Evolutionary conservation across 1,140 invertebrate species (phyloP), one percentile per base, ranked within the genome.

Genomic region (Drosophila lowei): DNA sequence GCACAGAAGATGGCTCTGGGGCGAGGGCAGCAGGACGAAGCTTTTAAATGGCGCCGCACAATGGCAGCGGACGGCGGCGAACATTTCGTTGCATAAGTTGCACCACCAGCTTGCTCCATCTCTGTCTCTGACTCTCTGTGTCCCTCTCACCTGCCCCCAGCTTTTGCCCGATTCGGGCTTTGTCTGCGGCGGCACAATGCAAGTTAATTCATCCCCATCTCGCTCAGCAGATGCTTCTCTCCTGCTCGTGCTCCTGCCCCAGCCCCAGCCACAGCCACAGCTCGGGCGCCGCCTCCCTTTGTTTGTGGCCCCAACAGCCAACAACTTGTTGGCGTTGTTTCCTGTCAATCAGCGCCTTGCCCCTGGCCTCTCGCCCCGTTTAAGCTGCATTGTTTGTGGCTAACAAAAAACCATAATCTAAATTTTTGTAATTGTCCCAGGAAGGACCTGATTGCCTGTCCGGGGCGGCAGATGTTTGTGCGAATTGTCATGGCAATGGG

Each of bases 31-130:
- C 43, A 71, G 41, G 53, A 62, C 42, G 56, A 47, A 48, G 21
- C 55, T 52, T 67, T 67, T 79, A 76, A 76, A 57, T 49, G 72
- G 23, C 54, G 49, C 46, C 53, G 18, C 59, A 79, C 76, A 78
- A 72, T 63, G 50, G 49, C 41, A 57, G 46, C 56, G 56, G 23
- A 72, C 43, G 56, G 8, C 16, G 55, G 42, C 44, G 46, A 79
- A 67, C 62, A 76, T 72, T 76, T 63, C 49, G 67, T 71, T 77
- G 80, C 80, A 79, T 85, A 79, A 79, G 77, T 64, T 72, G 65
- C 16, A 38, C 48, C n/a, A 50, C 16, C 7, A 61, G 68, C 59
- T 50, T 28, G 18, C 7, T 28, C 49, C 16, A 30, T 34, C 18
- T 15, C 72, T 11, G 16, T 16, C 13, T 13, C 8, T 16, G 7